A percentile compares a stretch with the other conserved stretches of the same genome.
Evolutionary conservation across 1,140 invertebrate species (phyloP).

Genomic region (Plectrocnemia conspersa): DNA sequence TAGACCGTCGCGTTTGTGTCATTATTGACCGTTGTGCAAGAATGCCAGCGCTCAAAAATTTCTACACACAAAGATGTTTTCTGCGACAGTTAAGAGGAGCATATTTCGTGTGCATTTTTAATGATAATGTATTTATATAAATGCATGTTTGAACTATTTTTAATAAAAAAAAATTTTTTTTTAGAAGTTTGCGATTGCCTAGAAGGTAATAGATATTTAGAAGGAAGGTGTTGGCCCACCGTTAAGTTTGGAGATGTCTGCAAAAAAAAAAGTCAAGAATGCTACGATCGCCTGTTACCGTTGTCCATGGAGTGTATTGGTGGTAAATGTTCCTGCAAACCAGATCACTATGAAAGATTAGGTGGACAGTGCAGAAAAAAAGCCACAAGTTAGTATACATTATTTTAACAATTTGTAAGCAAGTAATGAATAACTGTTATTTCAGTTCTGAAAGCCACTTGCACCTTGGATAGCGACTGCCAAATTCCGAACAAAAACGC

Average conservation of each 20-base stretch:
- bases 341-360: conserved; percentile 6
- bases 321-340: neutral
- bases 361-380: conserved; percentile 11
- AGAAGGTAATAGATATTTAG: conserved; percentile 5
- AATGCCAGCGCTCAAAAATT: no score
- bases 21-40: no score
- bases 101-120: no score
- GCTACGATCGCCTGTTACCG: conserved; percentile 1
- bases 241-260: neutral
- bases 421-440: neutral
- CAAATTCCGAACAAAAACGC: neutral
- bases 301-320: conserved; percentile 10
- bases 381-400: conserved; percentile 1
- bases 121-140: no score
- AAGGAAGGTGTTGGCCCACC: conserved; percentile 13
- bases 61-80: no score
- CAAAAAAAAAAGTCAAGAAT: neutral
- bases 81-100: no score
- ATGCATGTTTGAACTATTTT: no score
- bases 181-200: conserved; percentile 5
- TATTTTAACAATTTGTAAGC: neutral
- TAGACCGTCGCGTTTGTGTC: no score
- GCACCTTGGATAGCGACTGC: conserved; percentile 9
- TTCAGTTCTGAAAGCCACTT: neutral
- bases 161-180: no score